These are phyloP conservation scores for Sialis fuliginosa DNA, from an alignment of 2,888 invertebrate species.

Conservation along the genomic window DNA sequence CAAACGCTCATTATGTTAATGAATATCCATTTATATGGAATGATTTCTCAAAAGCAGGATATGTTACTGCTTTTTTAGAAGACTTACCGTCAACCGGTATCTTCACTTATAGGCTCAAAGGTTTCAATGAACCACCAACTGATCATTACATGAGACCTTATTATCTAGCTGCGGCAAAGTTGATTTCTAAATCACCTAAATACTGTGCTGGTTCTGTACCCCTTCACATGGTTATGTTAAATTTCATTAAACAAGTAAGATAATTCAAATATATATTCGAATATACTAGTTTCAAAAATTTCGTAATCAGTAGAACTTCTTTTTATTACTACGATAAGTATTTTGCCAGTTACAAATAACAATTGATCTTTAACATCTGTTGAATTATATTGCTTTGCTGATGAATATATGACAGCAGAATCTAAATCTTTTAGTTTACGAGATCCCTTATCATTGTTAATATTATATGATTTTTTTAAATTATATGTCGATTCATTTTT, in stretches of 20 bases:
- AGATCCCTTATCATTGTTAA: no score
- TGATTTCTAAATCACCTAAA: conserved; percentile 33
- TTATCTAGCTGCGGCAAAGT: conserved; percentile 45
- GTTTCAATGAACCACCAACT: conserved; percentile 66
- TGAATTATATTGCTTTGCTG: no score
- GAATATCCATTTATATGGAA: conserved; percentile 78
- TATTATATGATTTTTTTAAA: no score
- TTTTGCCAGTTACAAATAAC: background rate
- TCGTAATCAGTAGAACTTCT: background rate
- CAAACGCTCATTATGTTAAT: conserved; percentile 47
- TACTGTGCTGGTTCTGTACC: conserved; percentile 57
- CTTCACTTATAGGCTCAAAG: conserved; percentile 78
- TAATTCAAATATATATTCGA: no score
- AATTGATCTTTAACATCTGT: background rate
- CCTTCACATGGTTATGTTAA: conserved; percentile 46
- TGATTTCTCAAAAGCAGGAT: conserved; percentile 49
- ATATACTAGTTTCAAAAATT: background rate
- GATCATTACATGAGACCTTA: conserved; percentile 81
- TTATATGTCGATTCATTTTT: no score
- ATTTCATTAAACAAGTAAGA: conserved; percentile 43
- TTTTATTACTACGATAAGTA: background rate
- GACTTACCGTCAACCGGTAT: conserved; percentile 72
- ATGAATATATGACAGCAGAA: no score
- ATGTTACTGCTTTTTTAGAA: conserved; percentile 70
- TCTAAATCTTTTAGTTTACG: no score